Conservation (phyloP, 2,888 invertebrate genomes). For the Marronus borbonicus region DNA sequence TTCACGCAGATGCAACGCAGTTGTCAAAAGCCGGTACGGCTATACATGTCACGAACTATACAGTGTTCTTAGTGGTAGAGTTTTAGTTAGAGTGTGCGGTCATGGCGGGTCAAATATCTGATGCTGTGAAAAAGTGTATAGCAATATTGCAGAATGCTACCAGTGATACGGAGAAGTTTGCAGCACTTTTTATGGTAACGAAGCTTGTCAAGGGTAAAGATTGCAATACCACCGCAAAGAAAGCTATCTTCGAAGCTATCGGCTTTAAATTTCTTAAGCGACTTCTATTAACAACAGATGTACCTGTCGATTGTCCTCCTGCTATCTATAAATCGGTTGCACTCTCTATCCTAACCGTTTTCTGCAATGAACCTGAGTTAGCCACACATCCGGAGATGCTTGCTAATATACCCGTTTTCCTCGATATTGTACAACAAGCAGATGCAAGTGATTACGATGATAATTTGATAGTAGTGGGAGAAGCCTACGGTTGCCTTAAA, state of each 20-base stretch:
- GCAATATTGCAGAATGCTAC: slow-evolving; percentile 84
- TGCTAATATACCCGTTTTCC: slow-evolving; percentile 85
- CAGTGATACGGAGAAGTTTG: slow-evolving; percentile 93
- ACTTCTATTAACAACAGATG: slow-evolving; percentile 81
- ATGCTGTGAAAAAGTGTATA: slow-evolving; percentile 88
- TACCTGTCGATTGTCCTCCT: slow-evolving; percentile 91
- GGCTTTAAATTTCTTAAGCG: slow-evolving; percentile 90
- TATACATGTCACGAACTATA: slow-evolving; percentile 45
- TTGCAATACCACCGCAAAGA: slow-evolving; percentile 80
- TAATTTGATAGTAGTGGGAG: slow-evolving; percentile 88
- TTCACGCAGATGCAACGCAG: slow-evolving; percentile 59
- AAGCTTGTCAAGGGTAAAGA: slow-evolving; percentile 90
- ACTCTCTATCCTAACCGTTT: slow-evolving; percentile 88
- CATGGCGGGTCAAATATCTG: slow-evolving; percentile 76
- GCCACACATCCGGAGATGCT: slow-evolving; percentile 89
- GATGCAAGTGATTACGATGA: slow-evolving; percentile 91
- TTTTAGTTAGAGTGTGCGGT: slow-evolving; percentile 27
- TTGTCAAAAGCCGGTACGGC: slow-evolving; percentile 54
- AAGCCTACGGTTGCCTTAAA: slow-evolving; percentile 88
- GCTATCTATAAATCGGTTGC: slow-evolving; percentile 94
- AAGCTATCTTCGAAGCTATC: slow-evolving; percentile 89
- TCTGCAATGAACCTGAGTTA: slow-evolving; percentile 86
- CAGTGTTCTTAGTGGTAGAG: slow-evolving; percentile 39
- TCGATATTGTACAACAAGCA: slow-evolving; percentile 87
- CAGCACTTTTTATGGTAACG: slow-evolving; percentile 92